Evolutionary conservation across 2,888 invertebrate species (phyloP).

Genomic region (Pristionchus exspectatus): DNA sequence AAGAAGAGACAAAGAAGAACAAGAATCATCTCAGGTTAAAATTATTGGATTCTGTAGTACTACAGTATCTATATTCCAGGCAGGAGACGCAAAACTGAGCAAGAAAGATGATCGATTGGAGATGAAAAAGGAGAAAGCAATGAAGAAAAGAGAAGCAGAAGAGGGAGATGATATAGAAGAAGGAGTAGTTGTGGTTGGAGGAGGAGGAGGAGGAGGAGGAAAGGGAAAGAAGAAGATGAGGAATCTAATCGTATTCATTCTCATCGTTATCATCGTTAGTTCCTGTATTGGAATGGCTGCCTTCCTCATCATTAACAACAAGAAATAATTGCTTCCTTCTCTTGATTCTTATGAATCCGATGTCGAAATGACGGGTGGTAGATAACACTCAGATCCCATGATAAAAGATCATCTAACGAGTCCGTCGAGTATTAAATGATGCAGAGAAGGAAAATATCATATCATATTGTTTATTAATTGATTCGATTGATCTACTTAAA

Average conservation of each 20-base stretch:
- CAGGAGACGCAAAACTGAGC: neutral
- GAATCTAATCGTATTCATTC: neutral
- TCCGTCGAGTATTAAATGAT: neutral
- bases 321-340: neutral
- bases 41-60: neutral
- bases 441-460: neutral
- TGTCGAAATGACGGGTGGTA: neutral
- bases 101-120: neutral
- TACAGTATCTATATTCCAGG: neutral
- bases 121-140: neutral
- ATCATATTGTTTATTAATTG: neutral
- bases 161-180: neutral
- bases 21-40: conserved; percentile 27
- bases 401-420: conserved; percentile 42
- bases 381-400: conserved; percentile 21
- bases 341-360: conserved; percentile 18
- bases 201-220: neutral
- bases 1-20: conserved; percentile 33
- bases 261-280: neutral
- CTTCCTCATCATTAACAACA: neutral
- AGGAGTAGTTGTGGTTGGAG: neutral
- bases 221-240: neutral
- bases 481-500: neutral
- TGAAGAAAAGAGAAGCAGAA: conserved; percentile 36
- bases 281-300: neutral